Percentiles rank a stretch among this genome's conserved stretches.
These are phyloP conservation scores for Balanococcus diminutus DNA, from an alignment of 2,888 invertebrate species.

Conservation along the genomic window DNA sequence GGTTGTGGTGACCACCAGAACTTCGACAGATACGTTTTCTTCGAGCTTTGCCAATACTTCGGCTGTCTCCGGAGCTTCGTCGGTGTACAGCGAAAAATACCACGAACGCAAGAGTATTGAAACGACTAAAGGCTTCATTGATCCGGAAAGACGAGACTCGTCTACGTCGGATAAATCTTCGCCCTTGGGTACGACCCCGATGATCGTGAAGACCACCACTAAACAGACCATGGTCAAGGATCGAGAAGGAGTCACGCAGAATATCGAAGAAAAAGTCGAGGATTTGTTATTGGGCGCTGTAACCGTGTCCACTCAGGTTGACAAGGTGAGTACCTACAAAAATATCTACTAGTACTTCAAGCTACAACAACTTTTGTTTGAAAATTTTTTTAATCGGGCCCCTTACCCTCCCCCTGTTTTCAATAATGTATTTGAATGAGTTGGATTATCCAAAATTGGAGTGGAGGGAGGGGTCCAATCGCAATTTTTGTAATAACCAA, in stretches of 20 bases:
- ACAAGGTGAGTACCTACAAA: slow-evolving; percentile 78
- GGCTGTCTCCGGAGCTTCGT: not conserved
- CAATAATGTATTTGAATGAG: no score
- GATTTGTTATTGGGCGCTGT: slow-evolving; percentile 86
- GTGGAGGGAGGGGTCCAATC: no score
- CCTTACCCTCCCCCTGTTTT: no score
- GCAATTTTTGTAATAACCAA: no score
- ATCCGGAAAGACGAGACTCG: not conserved
- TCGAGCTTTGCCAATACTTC: not conserved
- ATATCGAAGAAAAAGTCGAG: slow-evolving; percentile 87
- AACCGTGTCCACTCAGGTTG: slow-evolving; percentile 83
- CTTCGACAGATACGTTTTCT: not conserved
- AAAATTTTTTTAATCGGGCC: no score
- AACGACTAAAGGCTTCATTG: not conserved
- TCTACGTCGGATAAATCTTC: not conserved
- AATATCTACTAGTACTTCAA: no score
- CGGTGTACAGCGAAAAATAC: not conserved
- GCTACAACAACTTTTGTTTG: no score
- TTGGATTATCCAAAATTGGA: no score
- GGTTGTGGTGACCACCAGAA: not conserved
- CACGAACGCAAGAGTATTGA: slow-evolving; percentile 11
- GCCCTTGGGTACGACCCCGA: slow-evolving; percentile 65
- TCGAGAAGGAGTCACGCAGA: slow-evolving; percentile 79
- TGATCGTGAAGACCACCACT: slow-evolving; percentile 88
- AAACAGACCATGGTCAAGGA: slow-evolving; percentile 88